Evolutionary conservation across 2,113 vertebrate species (phyloP).

Genomic region (Seriola quinqueradiata): DNA sequence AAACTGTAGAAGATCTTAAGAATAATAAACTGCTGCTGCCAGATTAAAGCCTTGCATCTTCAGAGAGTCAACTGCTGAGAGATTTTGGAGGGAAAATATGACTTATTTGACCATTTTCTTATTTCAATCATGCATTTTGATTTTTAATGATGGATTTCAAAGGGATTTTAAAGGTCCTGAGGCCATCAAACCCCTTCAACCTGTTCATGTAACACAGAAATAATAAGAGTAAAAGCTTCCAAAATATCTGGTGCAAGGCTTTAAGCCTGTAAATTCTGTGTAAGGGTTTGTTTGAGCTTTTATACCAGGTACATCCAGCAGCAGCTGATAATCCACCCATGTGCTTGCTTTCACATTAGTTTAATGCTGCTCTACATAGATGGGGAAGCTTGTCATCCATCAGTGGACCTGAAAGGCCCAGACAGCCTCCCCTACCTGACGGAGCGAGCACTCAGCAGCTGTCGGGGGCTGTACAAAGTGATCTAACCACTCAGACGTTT

Average conservation of each 20-base stretch:
- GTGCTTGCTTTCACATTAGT: slow-evolving; percentile 60
- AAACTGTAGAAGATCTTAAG: slow-evolving; percentile 19
- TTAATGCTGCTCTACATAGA: slow-evolving; percentile 58
- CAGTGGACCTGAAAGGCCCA: slow-evolving; percentile 35
- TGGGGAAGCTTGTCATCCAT: slow-evolving; percentile 47
- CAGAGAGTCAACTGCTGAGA: background rate
- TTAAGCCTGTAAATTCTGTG: slow-evolving; percentile 46
- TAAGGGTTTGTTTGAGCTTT: slow-evolving; percentile 22
- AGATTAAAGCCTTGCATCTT: slow-evolving; percentile 33
- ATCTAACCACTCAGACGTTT: slow-evolving; percentile 33
- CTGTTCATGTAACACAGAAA: background rate
- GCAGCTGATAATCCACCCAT: slow-evolving; percentile 54
- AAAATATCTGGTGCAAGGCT: slow-evolving; percentile 18
- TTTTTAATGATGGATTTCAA: background rate
- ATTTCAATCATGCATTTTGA: background rate
- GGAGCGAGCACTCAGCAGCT: slow-evolving; percentile 19
- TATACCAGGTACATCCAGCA: slow-evolving; percentile 34
- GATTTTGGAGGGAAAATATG: background rate
- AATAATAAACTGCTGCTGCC: slow-evolving; percentile 38
- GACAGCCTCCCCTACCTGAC: slow-evolving; percentile 17
- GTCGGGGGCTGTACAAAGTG: background rate
- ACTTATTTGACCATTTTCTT: background rate
- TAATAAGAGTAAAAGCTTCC: background rate
- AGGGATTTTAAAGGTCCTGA: background rate
- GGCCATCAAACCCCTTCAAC: background rate